Percentiles rank a stretch among this genome's conserved stretches.
phyloP scores from a whole-genome alignment of 2,797 vertebrate genomes.

The Argentina silus region DNA sequence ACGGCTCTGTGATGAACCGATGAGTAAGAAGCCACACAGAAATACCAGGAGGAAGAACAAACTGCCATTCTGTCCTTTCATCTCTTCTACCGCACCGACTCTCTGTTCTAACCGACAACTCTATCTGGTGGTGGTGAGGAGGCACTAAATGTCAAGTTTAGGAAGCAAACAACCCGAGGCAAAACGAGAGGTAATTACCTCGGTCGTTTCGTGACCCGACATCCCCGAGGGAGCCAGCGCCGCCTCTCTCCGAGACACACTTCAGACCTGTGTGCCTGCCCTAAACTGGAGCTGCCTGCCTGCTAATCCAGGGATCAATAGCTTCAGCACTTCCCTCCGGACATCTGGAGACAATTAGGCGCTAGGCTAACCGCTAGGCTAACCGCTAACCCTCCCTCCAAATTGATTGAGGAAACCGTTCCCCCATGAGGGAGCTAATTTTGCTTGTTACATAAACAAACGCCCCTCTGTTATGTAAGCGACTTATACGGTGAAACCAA shows the following conservation, averaged over 20 bases:
- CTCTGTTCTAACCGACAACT: not conserved
- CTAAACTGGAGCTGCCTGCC: not conserved
- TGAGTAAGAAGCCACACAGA: not conserved
- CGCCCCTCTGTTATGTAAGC: constrained; percentile 37
- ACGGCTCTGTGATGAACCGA: not conserved
- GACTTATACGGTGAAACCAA: not conserved
- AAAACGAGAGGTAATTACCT: constrained; percentile 6
- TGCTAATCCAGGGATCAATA: constrained; percentile 49
- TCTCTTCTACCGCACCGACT: not conserved
- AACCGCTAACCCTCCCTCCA: constrained; percentile 37
- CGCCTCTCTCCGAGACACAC: constrained; percentile 14
- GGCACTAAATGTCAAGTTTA: not conserved
- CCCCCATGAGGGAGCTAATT: constrained; percentile 23
- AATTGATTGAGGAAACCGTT: constrained; percentile 40
- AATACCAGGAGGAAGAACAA: not conserved
- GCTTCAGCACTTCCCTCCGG: constrained; percentile 13
- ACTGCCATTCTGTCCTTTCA: not conserved
- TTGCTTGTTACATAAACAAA: constrained; percentile 34
- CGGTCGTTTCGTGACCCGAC: not conserved
- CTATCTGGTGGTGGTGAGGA: not conserved
- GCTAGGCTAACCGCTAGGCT: constrained; percentile 4
- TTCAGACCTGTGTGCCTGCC: not conserved
- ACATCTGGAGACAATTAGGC: constrained; percentile 52
- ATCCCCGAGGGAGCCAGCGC: not conserved
- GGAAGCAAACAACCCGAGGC: not conserved